phyloP scores from a whole-genome alignment of 2,797 vertebrate genomes.

The Pristis pectinata region DNA sequence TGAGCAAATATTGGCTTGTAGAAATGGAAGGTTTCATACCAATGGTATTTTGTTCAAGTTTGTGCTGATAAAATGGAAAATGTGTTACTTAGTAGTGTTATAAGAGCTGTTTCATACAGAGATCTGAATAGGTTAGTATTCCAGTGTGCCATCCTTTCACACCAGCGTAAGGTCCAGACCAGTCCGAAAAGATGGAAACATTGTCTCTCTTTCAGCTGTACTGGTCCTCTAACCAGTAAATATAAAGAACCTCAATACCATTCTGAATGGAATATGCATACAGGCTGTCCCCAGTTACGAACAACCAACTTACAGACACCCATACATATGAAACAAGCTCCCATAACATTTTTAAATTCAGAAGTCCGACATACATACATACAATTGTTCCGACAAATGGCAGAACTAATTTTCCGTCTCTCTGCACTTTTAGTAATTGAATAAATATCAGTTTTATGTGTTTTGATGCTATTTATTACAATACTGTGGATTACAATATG shows the following conservation, averaged over 20 bases:
- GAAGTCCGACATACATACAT: too few relatives aligned
- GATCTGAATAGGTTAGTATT: not conserved
- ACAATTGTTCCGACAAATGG: too few relatives aligned
- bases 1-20: not conserved
- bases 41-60: not conserved
- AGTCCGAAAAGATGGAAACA: not conserved
- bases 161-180: not conserved
- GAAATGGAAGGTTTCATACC: not conserved
- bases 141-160: not conserved
- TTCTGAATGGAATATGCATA: not conserved
- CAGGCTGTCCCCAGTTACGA: too few relatives aligned
- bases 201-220: not conserved
- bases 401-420: too few relatives aligned
- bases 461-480: too few relatives aligned
- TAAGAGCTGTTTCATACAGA: not conserved
- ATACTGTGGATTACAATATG: too few relatives aligned
- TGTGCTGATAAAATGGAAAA: not conserved
- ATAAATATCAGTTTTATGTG: too few relatives aligned
- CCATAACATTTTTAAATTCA: too few relatives aligned
- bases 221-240: not conserved
- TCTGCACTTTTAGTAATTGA: too few relatives aligned
- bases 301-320: too few relatives aligned
- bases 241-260: not conserved
- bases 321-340: too few relatives aligned
- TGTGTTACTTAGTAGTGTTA: not conserved